These are phyloP conservation scores for Zaprionus tsacasi DNA, from an alignment of 1,140 invertebrate genomes.

Conservation along the genomic window DNA sequence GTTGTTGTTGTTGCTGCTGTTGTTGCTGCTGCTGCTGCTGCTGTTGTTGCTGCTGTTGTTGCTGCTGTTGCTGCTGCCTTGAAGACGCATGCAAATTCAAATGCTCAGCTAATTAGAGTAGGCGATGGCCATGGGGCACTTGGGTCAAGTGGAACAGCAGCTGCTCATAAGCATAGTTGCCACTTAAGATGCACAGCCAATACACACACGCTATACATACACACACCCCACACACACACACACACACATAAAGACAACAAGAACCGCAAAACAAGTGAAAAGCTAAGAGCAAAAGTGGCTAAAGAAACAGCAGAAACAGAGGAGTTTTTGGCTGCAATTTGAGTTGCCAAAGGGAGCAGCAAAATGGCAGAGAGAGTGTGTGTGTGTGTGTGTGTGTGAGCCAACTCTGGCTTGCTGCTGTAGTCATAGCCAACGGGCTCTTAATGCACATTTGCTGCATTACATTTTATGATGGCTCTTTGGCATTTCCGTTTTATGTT, in stretches of 20 bases:
- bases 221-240: neutral
- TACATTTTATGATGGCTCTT: constrained; percentile 45
- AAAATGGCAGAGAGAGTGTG: neutral
- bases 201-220: neutral
- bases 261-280: neutral
- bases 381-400: neutral
- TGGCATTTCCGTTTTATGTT: constrained; percentile 57
- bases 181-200: constrained; percentile 7
- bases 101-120: constrained; percentile 57
- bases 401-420: too few species aligned
- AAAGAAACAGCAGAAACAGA: neutral
- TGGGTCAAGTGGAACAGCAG: constrained; percentile 21
- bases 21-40: neutral
- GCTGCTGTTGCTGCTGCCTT: neutral
- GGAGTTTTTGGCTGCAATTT: constrained; percentile 6
- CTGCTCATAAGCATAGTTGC: constrained; percentile 18
- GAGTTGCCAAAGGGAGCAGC: neutral
- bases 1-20: neutral
- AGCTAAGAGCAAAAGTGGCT: constrained; percentile 1
- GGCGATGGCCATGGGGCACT: neutral
- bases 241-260: neutral
- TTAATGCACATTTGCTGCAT: constrained; percentile 63
- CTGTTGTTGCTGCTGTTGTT: too few species aligned
- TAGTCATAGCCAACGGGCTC: constrained; percentile 1
- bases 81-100: constrained; percentile 45